Evolutionary conservation across 2,113 vertebrate genomes (phyloP).

Genomic region (Cebidichthys violaceus): DNA sequence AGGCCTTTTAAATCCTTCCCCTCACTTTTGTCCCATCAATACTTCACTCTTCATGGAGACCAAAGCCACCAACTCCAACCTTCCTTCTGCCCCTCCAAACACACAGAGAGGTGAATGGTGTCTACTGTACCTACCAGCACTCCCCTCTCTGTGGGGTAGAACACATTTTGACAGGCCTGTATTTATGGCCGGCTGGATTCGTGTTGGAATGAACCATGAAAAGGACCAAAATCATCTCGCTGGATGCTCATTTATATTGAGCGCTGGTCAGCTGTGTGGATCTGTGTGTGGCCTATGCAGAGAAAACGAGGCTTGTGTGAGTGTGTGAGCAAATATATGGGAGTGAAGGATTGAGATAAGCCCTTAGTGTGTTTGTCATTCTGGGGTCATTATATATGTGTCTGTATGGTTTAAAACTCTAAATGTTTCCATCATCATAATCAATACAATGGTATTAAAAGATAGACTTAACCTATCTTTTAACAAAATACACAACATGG

Average conservation of each 20-base stretch:
- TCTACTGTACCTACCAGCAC: constrained; percentile 77
- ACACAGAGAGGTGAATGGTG: constrained; percentile 80
- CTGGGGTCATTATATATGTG: constrained; percentile 46
- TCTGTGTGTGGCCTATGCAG: constrained; percentile 54
- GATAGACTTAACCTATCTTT: not conserved
- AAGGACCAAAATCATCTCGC: constrained; percentile 72
- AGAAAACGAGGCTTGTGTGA: constrained; percentile 52
- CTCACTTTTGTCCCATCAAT: constrained; percentile 82
- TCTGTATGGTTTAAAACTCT: constrained; percentile 16
- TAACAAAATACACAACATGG: constrained; percentile 12
- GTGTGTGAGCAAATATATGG: constrained; percentile 42
- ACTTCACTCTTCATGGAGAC: constrained; percentile 78
- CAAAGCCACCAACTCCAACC: constrained; percentile 77
- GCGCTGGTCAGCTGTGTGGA: constrained; percentile 63
- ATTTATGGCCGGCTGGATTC: constrained; percentile 77
- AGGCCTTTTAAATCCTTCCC: constrained; percentile 74
- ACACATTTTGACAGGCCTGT: constrained; percentile 79
- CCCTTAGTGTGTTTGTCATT: constrained; percentile 27
- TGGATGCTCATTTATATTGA: constrained; percentile 72
- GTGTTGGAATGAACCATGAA: constrained; percentile 78
- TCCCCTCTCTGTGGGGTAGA: constrained; percentile 76
- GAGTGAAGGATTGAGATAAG: constrained; percentile 59
- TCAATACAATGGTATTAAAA: not conserved
- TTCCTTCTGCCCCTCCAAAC: constrained; percentile 66
- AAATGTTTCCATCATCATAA: not conserved